Conservation (phyloP, 2,888 invertebrate species). For the Sceliomorpha sp. region DNA sequence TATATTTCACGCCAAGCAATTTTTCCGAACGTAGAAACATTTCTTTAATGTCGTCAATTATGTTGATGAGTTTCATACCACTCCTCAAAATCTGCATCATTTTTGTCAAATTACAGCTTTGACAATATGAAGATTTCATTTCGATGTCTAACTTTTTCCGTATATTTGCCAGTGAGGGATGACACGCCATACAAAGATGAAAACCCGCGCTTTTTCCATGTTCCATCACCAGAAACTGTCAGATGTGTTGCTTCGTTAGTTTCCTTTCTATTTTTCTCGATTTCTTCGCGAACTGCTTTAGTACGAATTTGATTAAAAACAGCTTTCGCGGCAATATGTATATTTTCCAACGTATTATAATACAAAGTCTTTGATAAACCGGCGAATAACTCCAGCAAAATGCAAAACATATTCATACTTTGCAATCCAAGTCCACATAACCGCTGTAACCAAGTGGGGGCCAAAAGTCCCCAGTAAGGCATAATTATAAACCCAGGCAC, state of each 20-base stretch:
- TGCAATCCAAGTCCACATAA: background rate
- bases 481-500: too few relatives aligned
- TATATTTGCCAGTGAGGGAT: conserved; percentile 14
- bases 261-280: too few relatives aligned
- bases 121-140: conserved; percentile 8
- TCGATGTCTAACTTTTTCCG: conserved; percentile 7
- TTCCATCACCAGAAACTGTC: too few relatives aligned
- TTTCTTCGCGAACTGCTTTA: too few relatives aligned
- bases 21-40: conserved; percentile 26
- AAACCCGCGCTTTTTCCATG: too few relatives aligned
- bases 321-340: too few relatives aligned
- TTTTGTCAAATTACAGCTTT: conserved; percentile 9
- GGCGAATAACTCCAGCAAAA: background rate
- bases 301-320: too few relatives aligned
- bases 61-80: conserved; percentile 17
- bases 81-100: conserved; percentile 9
- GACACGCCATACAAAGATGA: too few relatives aligned
- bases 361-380: conserved; percentile 1
- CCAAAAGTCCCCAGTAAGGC: too few relatives aligned
- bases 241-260: too few relatives aligned
- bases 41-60: conserved; percentile 6
- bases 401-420: background rate
- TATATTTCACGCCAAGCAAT: too few relatives aligned
- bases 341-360: conserved; percentile 1
- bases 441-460: too few relatives aligned